Evolutionary conservation across 2,797 vertebrate genomes (phyloP), one percentile per base, ranked within the genome.

Genomic region (Xenentodon cancila): DNA sequence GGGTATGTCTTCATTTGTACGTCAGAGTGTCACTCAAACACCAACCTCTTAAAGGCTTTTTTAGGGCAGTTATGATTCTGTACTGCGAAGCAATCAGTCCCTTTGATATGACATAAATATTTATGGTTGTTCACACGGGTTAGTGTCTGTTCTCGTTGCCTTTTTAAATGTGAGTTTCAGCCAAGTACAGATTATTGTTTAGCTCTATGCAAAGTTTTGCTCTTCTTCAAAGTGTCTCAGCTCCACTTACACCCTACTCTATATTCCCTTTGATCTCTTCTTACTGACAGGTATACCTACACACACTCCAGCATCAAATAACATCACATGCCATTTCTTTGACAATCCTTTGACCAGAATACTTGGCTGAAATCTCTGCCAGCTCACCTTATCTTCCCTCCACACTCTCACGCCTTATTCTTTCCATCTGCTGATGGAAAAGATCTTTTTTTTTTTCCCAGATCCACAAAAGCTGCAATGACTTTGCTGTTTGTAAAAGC

Each of bases 301-400:
- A 80, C 71, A 46, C 73, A 71, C 71, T 58, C 54, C 73, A 67
- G 77, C 75, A 81, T 90, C 84, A 87, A 81, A 84, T 81, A 81
- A 78, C 80, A 86, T 88, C 80, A 76, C 74, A 80, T 83, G 68
- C 63, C 80, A 66, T 80, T 87, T 82, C 79, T 75, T 56, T 86
- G 85, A 88, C 85, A 84, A 71, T 75, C 76, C 80, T 88, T 84
- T 85, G 81, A 80, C 87, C 81, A 70, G 77, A 82, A 82, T 79
- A 72, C 68, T 79, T 77, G 75, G 76, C 62, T 79, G 67, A 77
- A 73, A 65, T 75, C 68, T 84, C 75, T 75, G 72, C 63, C 73
- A 74, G 72, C 73, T 79, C 71, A 54, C 72, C 84, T 79, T 81
- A 81, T 85, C 80, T 84, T 64, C 61, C 75, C 57, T 77, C 53